phyloP scores from a whole-genome alignment of 2,797 vertebrate genomes.

The Pangasius mekongensis region DNA sequence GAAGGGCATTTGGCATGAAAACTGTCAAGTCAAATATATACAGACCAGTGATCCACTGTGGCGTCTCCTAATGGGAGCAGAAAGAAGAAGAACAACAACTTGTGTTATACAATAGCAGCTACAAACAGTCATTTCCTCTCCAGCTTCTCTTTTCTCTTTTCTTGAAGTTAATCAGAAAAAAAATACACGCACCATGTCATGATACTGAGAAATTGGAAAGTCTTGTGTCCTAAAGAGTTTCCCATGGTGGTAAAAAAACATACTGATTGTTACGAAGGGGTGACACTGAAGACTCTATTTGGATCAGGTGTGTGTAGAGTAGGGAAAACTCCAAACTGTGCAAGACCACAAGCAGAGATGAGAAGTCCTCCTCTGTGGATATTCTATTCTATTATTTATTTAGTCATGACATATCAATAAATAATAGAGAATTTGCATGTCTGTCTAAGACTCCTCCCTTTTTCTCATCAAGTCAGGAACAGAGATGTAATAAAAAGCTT shows the following conservation, averaged over 20 bases:
- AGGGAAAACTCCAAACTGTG: not conserved
- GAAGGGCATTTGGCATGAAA: too few species aligned
- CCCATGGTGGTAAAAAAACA: not conserved
- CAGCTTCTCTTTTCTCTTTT: too few species aligned
- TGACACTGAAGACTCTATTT: not conserved
- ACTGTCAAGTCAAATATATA: too few species aligned
- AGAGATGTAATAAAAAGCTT: not conserved
- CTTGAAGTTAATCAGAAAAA: too few species aligned
- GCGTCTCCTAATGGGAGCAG: too few species aligned
- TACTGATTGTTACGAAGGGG: not conserved
- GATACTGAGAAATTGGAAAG: too few species aligned
- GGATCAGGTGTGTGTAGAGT: not conserved
- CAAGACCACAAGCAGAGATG: not conserved
- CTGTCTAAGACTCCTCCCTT: not conserved
- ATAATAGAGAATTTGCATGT: not conserved
- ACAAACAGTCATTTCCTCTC: too few species aligned
- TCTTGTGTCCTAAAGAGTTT: not conserved
- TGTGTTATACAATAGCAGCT: too few species aligned
- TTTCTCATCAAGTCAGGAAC: not conserved
- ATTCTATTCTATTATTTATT: not conserved
- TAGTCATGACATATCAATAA: not conserved
- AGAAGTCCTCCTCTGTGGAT: not conserved
- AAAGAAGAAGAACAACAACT: too few species aligned
- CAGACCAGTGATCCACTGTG: too few species aligned
- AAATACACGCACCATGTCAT: too few species aligned